Percentiles rank a stretch among this genome's conserved stretches.
Evolutionary conservation across 2,888 invertebrate genomes (phyloP).

Genomic region (Tridacna crocea): DNA sequence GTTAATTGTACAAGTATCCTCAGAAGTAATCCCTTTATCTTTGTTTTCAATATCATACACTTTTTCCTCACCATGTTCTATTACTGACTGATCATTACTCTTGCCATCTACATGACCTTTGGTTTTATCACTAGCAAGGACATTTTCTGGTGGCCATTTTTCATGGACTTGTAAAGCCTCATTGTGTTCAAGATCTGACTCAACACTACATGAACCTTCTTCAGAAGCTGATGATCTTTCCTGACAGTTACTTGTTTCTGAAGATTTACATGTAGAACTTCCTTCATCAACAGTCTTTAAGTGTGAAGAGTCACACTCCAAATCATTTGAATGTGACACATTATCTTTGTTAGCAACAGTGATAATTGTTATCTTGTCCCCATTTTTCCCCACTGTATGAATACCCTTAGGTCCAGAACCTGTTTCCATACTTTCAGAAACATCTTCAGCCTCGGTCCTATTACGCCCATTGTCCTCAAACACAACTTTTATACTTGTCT

Average conservation of each 20-base stretch:
- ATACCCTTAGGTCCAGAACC: not conserved
- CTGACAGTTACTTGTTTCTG: not conserved
- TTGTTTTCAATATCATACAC: constrained; percentile 5
- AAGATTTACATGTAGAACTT: not conserved
- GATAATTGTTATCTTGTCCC: constrained; percentile 25
- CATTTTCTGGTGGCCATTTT: constrained; percentile 1
- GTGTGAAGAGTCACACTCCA: not conserved
- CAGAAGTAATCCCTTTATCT: constrained; percentile 27
- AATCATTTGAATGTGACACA: constrained; percentile 20
- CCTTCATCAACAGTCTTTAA: not conserved
- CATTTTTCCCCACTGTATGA: constrained; percentile 18
- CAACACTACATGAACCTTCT: not conserved
- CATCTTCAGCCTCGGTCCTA: not conserved
- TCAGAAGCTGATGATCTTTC: constrained; percentile 2
- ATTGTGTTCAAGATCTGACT: not conserved
- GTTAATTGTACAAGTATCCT: not conserved
- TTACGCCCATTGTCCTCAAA: constrained; percentile 17
- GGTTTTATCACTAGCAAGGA: constrained; percentile 24
- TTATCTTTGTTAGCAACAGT: constrained; percentile 18
- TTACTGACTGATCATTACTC: constrained; percentile 18
- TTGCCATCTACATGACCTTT: constrained; percentile 3
- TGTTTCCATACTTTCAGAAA: not conserved
- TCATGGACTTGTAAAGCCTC: not conserved
- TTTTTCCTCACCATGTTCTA: constrained; percentile 19
- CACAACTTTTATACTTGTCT: constrained; percentile 19